Evolutionary conservation across 2,888 invertebrate species (phyloP), one percentile per base, ranked within the genome.

Genomic region (Andrena trimmerana): DNA sequence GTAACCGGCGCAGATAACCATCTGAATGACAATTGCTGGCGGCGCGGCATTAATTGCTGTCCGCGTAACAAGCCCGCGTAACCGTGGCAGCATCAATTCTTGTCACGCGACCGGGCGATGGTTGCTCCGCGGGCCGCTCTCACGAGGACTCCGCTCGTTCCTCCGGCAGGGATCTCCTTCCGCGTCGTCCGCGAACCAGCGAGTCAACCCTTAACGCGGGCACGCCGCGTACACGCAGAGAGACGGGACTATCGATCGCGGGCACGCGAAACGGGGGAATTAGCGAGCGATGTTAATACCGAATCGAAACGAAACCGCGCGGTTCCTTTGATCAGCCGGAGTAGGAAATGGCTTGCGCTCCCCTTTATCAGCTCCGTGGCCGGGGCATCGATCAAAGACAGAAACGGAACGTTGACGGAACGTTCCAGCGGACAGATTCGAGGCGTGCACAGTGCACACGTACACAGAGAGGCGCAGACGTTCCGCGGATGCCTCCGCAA

Each of bases 321-420:
- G 52, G 70, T 42, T 63, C 48, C 84, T 84, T 84, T 84, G 84
- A 84, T 83, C 79, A 76, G 70, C 29, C 42, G 36, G 16, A 57
- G 57, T 83, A 70, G 75, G 78, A 83, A 83, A 76, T 68, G 71
- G 60, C 77, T 69, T 31, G 67, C 29, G 29, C 69, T 36, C 68
- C 70, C 72, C 83, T 84, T 76, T 78, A 84, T 76, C 83, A 57
- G 54, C 16, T 16, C 65, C 24, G 65, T 65, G 68, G 62, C 54
- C 42, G 16, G 16, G 76, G 65, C 71, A 86, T 86, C 85, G 87
- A 87, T 87, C 85, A 85, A 85, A 87, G 85, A 78, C 80, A 74
- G 85, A 83, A 85, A 83, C 81, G 71, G 70, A 36, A 42, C 69
- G 71, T 81, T 66, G 79, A 70, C 66, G 71, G 71, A 62, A 81